Conservation (phyloP, 2,797 vertebrate genomes). For the Threskiornis aethiopicus region DNA sequence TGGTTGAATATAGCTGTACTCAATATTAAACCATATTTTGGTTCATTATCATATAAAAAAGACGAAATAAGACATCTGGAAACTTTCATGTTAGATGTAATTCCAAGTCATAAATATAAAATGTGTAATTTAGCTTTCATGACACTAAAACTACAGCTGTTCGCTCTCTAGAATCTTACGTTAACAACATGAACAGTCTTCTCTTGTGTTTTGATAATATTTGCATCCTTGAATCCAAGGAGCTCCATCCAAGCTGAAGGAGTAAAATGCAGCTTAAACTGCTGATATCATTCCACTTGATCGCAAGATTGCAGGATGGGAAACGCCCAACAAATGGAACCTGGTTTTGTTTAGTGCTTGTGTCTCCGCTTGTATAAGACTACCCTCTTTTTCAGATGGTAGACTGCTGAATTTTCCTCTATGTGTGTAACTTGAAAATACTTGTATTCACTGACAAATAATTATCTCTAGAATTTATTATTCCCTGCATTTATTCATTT, state of each 20-base stretch:
- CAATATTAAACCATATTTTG: background rate
- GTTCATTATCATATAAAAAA: background rate
- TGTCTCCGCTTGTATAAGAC: background rate
- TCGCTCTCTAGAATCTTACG: background rate
- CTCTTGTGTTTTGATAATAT: background rate
- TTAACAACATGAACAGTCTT: background rate
- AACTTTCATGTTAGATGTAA: background rate
- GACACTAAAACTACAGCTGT: background rate
- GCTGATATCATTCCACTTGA: background rate
- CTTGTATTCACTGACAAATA: background rate
- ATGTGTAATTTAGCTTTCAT: background rate
- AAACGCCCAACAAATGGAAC: background rate
- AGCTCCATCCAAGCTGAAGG: background rate
- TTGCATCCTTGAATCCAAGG: background rate
- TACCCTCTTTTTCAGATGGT: background rate
- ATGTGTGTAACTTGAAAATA: background rate
- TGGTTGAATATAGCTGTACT: background rate
- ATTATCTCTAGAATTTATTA: background rate
- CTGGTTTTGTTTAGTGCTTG: background rate
- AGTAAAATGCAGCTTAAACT: background rate
- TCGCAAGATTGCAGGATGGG: background rate
- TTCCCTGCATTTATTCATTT: background rate
- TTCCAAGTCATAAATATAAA: background rate
- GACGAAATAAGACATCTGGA: background rate
- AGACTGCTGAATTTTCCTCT: background rate